Evolutionary conservation across 2,113 vertebrate species (phyloP).

Genomic region (Lophius piscatorius): DNA sequence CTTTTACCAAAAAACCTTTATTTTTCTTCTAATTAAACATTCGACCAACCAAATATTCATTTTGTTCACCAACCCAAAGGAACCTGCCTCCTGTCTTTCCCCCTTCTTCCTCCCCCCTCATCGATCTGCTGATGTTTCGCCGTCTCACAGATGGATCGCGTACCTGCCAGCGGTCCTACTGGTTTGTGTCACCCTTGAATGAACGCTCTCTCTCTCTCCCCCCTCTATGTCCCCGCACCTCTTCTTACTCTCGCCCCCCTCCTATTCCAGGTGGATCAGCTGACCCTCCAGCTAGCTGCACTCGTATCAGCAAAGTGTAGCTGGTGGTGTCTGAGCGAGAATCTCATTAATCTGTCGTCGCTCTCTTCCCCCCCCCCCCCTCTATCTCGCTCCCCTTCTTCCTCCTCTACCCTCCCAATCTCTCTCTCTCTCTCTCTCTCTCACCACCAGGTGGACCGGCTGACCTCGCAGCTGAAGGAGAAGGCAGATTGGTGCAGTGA

Average conservation of each 20-base stretch:
- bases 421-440: constrained; percentile 4
- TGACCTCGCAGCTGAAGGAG: constrained; percentile 91
- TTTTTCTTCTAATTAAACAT: too few species aligned
- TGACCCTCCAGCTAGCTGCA: constrained; percentile 69
- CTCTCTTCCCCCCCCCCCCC: constrained; percentile 6
- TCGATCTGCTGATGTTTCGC: constrained; percentile 46
- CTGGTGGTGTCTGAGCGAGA: constrained; percentile 30
- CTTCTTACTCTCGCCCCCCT: constrained; percentile 36
- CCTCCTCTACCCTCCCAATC: neutral
- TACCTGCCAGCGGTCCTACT: constrained; percentile 45
- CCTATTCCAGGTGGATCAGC: constrained; percentile 79
- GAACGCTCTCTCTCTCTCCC: constrained; percentile 35
- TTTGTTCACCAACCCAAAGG: neutral
- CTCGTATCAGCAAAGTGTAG: constrained; percentile 60
- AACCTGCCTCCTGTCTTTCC: constrained; percentile 4
- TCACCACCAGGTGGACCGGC: constrained; percentile 86
- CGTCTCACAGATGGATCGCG: constrained; percentile 66
- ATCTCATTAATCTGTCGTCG: constrained; percentile 44
- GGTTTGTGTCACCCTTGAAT: constrained; percentile 55
- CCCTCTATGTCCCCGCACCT: constrained; percentile 47
- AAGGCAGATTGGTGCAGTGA: constrained; percentile 97
- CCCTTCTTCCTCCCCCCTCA: constrained; percentile 23
- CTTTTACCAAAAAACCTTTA: too few species aligned
- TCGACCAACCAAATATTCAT: neutral
- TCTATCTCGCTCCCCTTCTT: neutral